Evolutionary conservation across 2,888 invertebrate species (phyloP).

Genomic region (Leptodirus hochenwartii): DNA sequence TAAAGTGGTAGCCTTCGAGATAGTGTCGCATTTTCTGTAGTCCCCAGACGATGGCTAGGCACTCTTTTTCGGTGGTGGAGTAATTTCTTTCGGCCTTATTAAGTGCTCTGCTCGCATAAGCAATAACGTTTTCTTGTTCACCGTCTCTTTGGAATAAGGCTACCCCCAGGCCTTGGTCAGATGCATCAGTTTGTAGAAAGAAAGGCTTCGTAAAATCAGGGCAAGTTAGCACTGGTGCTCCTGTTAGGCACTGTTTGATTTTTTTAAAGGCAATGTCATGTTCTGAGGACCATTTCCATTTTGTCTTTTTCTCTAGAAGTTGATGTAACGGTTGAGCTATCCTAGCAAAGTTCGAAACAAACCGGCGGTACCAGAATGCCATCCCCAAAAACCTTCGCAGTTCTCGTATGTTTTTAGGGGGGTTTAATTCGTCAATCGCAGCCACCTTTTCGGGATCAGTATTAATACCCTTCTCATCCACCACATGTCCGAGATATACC

Average conservation of each 20-base stretch:
- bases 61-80: conserved; percentile 11
- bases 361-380: conserved; percentile 17
- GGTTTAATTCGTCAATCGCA: conserved; percentile 7
- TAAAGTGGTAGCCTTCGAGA: conserved; percentile 14
- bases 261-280: conserved; percentile 13
- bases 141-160: conserved; percentile 7
- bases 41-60: conserved; percentile 15
- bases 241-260: conserved; percentile 9
- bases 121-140: conserved; percentile 6
- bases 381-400: conserved; percentile 16
- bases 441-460: conserved; percentile 10
- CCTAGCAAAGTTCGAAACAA: conserved; percentile 12
- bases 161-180: conserved; percentile 7
- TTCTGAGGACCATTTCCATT: conserved; percentile 11
- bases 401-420: conserved; percentile 7
- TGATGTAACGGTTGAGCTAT: conserved; percentile 12
- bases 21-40: conserved; percentile 14
- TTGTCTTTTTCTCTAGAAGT: conserved; percentile 12
- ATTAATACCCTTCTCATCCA: conserved; percentile 6
- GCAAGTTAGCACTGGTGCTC: conserved; percentile 11
- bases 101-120: conserved; percentile 8
- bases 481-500: conserved; percentile 10
- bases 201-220: conserved; percentile 14
- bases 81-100: conserved; percentile 9
- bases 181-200: conserved; percentile 10